phyloP scores from a whole-genome alignment of 1,140 invertebrate genomes.

The Tachypleus tridentatus region DNA sequence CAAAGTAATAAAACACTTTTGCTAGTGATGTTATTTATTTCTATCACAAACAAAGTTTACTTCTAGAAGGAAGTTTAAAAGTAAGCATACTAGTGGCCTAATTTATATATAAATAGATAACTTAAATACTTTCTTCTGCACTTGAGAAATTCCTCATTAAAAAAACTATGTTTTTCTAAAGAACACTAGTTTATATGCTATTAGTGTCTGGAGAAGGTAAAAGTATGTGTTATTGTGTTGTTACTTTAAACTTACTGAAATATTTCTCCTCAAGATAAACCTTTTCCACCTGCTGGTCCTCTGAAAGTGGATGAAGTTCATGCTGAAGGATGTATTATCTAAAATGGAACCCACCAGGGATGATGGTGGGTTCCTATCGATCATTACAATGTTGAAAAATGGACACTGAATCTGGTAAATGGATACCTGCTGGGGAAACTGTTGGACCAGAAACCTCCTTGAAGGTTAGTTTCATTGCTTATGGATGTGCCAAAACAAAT shows the following conservation, averaged over 20 bases:
- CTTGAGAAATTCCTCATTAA: too few species aligned
- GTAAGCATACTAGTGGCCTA: too few species aligned
- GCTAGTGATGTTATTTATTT: too few species aligned
- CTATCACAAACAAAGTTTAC: too few species aligned
- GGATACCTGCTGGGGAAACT: conserved; percentile 59
- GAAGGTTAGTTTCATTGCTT: conserved; percentile 86
- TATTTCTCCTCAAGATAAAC: conserved; percentile 66
- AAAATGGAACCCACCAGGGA: conserved; percentile 67
- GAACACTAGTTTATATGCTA: too few species aligned
- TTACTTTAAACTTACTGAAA: conserved; percentile 44
- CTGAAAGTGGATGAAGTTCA: conserved; percentile 57
- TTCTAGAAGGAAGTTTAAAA: too few species aligned
- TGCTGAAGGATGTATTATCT: conserved; percentile 39
- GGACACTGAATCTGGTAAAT: conserved; percentile 38
- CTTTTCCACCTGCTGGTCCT: conserved; percentile 74
- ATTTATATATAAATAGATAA: too few species aligned
- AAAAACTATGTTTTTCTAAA: too few species aligned
- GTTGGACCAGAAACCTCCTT: conserved; percentile 48
- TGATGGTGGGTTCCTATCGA: conserved; percentile 87
- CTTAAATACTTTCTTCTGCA: too few species aligned
- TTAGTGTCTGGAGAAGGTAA: too few species aligned
- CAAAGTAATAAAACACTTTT: too few species aligned
- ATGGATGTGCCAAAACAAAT: conserved; percentile 44
- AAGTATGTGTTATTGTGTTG: conserved; percentile 35
- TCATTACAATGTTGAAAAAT: conserved; percentile 82